phyloP scores from a whole-genome alignment of 2,113 vertebrate species.

The Thalassarche chlororhynchos region DNA sequence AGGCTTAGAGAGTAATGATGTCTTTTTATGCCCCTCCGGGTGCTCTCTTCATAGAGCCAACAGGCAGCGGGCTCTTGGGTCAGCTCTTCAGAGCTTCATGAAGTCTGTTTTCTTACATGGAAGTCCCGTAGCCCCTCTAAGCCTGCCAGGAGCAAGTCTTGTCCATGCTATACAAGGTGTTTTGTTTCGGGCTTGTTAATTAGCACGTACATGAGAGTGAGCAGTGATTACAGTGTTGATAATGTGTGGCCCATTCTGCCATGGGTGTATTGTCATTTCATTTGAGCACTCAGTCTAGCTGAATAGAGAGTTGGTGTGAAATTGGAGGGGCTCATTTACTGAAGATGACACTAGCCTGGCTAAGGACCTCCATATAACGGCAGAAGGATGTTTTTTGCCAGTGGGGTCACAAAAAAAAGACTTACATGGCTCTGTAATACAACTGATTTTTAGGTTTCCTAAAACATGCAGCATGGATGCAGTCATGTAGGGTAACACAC shows the following conservation, averaged over 20 bases:
- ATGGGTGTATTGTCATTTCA: not conserved
- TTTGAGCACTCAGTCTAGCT: not conserved
- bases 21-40: fast-evolving
- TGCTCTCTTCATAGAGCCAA: not conserved
- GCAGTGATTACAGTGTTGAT: not conserved
- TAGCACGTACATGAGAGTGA: not conserved
- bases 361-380: not conserved
- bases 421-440: not conserved
- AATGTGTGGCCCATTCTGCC: fast-evolving
- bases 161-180: not conserved
- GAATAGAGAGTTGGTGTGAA: not conserved
- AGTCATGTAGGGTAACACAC: no score
- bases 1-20: fast-evolving
- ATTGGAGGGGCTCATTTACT: not conserved
- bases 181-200: not conserved
- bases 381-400: not conserved
- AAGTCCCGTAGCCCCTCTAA: not conserved
- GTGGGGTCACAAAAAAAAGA: not conserved
- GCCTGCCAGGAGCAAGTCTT: not conserved
- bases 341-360: not conserved
- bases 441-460: not conserved
- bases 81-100: not conserved
- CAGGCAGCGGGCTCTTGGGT: not conserved
- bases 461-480: not conserved
- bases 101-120: not conserved